Base-by-base conservation (phyloP, 2,113 vertebrate species). In the Gasterosteus aculeatus region DNA sequence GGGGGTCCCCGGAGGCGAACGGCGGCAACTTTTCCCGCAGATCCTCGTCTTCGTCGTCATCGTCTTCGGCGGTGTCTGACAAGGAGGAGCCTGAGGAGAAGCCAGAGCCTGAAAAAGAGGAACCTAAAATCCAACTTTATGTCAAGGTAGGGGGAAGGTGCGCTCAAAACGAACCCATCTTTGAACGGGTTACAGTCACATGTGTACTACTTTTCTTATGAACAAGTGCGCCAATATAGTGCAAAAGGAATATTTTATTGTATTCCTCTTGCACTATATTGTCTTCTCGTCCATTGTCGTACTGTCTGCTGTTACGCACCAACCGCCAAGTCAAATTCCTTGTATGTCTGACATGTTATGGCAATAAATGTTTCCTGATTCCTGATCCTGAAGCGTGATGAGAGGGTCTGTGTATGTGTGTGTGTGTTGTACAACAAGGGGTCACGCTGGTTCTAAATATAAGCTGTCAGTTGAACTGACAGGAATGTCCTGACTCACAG, bases 401-500 rank as follows among this genome's bases (percentile, higher is more conserved):
- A 35, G n/a, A 1, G 1, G 3, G 4, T 59, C 12, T 31, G 26
- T 62, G 49, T 42, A 19, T 65, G n/a, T 18, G 16, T 22, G 16
- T 22, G 38, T 5, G 35, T 56, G 38, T 38, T 64, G 58, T 74
- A 38, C 35, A 38, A 6, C 35, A 4, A 38, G 35, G 76, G 57
- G 56, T 57, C 42, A 16, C 63, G 33, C 39, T 73, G 56, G 3
- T 75, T 88, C 88, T 90, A 87, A 89, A 90, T 90, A 84, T 91
- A 91, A 85, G 41, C 39, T 69, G 49, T 26, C 22, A 83, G 69
- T 51, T 89, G 88, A 78, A 81, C 73, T 86, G 57, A 83, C 71
- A 75, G 54, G 91, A 91, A 89, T 92, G 91, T 87, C 84, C 18
- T 78, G 76, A 82, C 62, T 88, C 72, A 85, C 74, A 71, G 81